Evolutionary conservation across 1,140 invertebrate species (phyloP).

Genomic region (Elymnias hypermnestra): DNA sequence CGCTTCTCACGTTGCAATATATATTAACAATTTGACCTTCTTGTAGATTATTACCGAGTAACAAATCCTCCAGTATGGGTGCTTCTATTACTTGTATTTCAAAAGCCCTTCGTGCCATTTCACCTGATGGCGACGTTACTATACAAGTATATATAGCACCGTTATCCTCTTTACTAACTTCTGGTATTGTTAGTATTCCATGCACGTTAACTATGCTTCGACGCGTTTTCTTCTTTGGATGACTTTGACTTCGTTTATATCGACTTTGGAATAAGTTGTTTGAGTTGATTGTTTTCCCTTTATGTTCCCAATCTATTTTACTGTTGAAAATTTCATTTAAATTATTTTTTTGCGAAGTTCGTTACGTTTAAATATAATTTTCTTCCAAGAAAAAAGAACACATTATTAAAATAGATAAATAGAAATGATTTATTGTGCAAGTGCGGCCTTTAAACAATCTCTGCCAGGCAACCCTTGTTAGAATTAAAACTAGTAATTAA

Average conservation of each 20-base stretch:
- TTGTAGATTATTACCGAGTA: constrained; percentile 80
- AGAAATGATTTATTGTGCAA: not conserved
- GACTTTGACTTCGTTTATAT: constrained; percentile 40
- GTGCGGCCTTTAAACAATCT: not conserved
- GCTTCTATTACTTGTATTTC: constrained; percentile 85
- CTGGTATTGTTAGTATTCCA: constrained; percentile 81
- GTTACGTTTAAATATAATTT: not conserved
- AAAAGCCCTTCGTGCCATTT: constrained; percentile 82
- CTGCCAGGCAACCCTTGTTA: too few species aligned
- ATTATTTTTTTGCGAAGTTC: not conserved
- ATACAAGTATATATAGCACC: constrained; percentile 90
- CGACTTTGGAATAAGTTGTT: constrained; percentile 54
- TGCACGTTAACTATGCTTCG: constrained; percentile 56
- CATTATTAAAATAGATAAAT: too few species aligned
- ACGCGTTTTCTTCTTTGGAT: constrained; percentile 34
- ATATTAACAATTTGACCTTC: constrained; percentile 93
- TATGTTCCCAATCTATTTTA: constrained; percentile 73
- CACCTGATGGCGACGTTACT: constrained; percentile 85
- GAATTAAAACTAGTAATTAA: too few species aligned
- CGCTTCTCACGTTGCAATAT: constrained; percentile 91
- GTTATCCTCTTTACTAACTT: constrained; percentile 81
- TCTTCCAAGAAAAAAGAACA: not conserved
- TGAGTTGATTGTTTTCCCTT: constrained; percentile 56
- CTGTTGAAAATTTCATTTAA: constrained; percentile 33
- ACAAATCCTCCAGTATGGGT: constrained; percentile 79